Evolutionary conservation across 2,888 invertebrate genomes (phyloP).

Genomic region (Trichogramma dendrolimi): DNA sequence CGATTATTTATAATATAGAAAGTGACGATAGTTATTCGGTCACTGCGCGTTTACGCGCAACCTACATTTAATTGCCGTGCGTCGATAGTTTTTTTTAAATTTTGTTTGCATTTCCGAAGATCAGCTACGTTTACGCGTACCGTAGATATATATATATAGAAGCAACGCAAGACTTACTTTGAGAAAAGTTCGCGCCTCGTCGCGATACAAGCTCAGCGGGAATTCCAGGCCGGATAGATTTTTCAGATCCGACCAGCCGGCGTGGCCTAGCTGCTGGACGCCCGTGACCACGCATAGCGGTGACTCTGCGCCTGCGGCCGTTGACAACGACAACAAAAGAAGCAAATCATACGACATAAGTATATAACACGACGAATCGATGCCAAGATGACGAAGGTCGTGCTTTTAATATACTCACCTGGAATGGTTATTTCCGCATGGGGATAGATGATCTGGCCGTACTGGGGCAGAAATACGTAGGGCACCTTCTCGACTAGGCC

Average conservation of each 20-base stretch:
- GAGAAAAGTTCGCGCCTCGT: conserved; percentile 76
- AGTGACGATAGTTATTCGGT: too few relatives aligned
- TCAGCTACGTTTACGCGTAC: neutral
- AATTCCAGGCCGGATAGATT: conserved; percentile 73
- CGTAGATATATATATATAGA: neutral
- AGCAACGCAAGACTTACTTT: conserved; percentile 55
- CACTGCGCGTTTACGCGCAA: too few relatives aligned
- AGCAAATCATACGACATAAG: too few relatives aligned
- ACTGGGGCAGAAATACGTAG: conserved; percentile 78
- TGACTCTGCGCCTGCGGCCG: conserved; percentile 64
- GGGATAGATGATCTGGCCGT: conserved; percentile 84
- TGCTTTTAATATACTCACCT: conserved; percentile 55
- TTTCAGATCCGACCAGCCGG: conserved; percentile 76
- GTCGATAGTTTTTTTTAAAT: neutral
- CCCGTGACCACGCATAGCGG: conserved; percentile 83
- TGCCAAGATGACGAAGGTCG: too few relatives aligned
- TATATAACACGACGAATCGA: too few relatives aligned
- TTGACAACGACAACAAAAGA: too few relatives aligned
- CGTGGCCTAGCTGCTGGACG: conserved; percentile 74
- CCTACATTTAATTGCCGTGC: too few relatives aligned
- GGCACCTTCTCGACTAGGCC: conserved; percentile 75
- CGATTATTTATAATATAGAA: too few relatives aligned
- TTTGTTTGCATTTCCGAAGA: neutral
- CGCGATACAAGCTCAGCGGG: conserved; percentile 76
- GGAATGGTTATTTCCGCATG: conserved; percentile 80